phyloP scores from a whole-genome alignment of 2,888 invertebrate species.

The Heliconius aoede region DNA sequence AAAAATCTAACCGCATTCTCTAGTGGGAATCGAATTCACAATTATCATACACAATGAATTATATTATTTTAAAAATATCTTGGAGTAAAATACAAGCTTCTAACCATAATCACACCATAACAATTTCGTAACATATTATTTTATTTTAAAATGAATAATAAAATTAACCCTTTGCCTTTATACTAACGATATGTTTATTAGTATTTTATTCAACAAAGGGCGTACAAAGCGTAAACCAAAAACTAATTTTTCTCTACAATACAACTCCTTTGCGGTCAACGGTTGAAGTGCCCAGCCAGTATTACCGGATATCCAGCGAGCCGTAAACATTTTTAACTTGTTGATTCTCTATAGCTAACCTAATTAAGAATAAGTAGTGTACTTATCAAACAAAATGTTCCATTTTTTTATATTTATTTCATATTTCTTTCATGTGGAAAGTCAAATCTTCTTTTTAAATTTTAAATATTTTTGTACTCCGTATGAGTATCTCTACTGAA shows the following conservation, averaged over 20 bases:
- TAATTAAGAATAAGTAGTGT: constrained; percentile 1
- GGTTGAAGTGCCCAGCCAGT: neutral
- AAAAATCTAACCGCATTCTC: too few species aligned
- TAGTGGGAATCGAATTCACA: too few species aligned
- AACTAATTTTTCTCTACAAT: constrained; percentile 17
- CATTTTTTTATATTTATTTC: neutral
- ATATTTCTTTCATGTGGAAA: neutral
- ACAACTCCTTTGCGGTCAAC: constrained; percentile 10
- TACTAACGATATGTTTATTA: constrained; percentile 2
- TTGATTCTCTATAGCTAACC: constrained; percentile 11
- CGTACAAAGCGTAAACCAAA: neutral
- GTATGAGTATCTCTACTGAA: too few species aligned
- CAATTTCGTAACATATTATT: neutral
- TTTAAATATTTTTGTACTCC: neutral
- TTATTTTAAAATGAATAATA: neutral
- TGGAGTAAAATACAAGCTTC: too few species aligned
- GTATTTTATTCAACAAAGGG: constrained; percentile 8
- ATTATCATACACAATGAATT: too few species aligned
- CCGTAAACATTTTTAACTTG: constrained; percentile 15
- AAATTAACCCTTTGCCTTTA: neutral
- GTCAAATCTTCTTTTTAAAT: too few species aligned
- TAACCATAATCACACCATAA: too few species aligned
- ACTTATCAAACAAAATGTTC: neutral
- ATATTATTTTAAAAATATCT: too few species aligned
- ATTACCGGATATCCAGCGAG: constrained; percentile 6